These are phyloP conservation scores for Chymomyza caudatula DNA, from an alignment of 2,888 invertebrate genomes.

Conservation along the genomic window DNA sequence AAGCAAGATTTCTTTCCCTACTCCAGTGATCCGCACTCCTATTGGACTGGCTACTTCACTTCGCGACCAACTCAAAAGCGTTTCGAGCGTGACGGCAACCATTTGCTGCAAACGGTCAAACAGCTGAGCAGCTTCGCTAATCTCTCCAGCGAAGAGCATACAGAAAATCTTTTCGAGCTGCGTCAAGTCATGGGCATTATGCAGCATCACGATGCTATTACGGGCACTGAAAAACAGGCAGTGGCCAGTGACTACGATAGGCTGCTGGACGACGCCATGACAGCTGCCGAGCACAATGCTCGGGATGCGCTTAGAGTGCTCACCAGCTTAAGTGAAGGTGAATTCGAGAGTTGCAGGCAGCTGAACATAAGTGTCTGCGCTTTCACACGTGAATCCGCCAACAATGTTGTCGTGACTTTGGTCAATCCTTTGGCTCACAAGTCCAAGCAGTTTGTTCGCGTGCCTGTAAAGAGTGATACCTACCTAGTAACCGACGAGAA, in stretches of 20 bases:
- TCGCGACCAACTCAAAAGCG: slow-evolving; percentile 89
- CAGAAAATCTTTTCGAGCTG: slow-evolving; percentile 76
- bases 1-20: slow-evolving; percentile 95
- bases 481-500: slow-evolving; percentile 83
- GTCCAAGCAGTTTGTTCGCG: slow-evolving; percentile 80
- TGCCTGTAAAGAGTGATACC: slow-evolving; percentile 80
- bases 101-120: slow-evolving; percentile 86
- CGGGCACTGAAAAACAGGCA: slow-evolving; percentile 91
- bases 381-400: slow-evolving; percentile 80
- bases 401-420: slow-evolving; percentile 81
- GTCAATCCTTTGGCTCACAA: slow-evolving; percentile 89
- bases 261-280: slow-evolving; percentile 84
- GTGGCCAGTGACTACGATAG: slow-evolving; percentile 93
- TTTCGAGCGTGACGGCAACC: slow-evolving; percentile 87
- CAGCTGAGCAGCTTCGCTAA: slow-evolving; percentile 84
- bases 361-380: slow-evolving; percentile 82
- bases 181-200: slow-evolving; percentile 82
- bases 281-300: slow-evolving; percentile 79
- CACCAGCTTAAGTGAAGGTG: slow-evolving; percentile 63
- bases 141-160: slow-evolving; percentile 64
- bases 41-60: slow-evolving; percentile 96
- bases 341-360: slow-evolving; percentile 69
- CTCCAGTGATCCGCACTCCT: slow-evolving; percentile 89
- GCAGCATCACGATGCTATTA: slow-evolving; percentile 94
- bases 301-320: slow-evolving; percentile 59